Conservation (phyloP, 92 coral and sea anemone genomes). For the Hydrozoanthus gracilis region DNA sequence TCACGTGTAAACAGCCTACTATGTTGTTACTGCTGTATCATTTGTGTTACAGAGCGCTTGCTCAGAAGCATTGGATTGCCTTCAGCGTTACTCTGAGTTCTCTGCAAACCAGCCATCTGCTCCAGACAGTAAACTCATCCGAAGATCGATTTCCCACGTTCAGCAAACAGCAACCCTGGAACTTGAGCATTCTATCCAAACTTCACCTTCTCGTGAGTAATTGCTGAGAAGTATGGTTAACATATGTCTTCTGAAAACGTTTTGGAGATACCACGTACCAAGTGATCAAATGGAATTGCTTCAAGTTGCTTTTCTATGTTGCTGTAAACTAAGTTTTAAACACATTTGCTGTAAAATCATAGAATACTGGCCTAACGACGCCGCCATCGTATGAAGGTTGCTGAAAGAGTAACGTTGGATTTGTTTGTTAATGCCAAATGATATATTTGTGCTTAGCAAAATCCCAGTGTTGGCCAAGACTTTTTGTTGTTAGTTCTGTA, state of each 20-base stretch:
- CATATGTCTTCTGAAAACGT: not conserved
- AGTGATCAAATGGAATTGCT: too few species aligned
- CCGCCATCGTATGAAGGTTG: too few species aligned
- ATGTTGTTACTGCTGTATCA: too few species aligned
- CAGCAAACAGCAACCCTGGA: slow-evolving; percentile 21
- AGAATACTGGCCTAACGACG: too few species aligned
- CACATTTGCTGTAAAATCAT: too few species aligned
- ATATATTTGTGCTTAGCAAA: too few species aligned
- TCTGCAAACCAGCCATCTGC: slow-evolving; percentile 28
- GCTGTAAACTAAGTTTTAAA: too few species aligned
- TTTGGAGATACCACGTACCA: not conserved
- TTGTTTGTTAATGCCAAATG: too few species aligned
- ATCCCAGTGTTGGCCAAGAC: too few species aligned
- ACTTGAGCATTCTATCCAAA: not conserved
- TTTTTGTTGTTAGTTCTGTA: too few species aligned
- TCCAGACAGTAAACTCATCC: slow-evolving; percentile 27
- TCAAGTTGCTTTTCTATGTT: too few species aligned
- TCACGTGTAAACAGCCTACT: not conserved
- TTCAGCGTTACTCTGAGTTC: slow-evolving; percentile 31
- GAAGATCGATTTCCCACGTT: slow-evolving; percentile 28
- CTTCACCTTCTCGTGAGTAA: slow-evolving; percentile 40
- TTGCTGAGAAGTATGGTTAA: not conserved
- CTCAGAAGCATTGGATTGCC: slow-evolving; percentile 39
- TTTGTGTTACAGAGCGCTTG: slow-evolving; percentile 19
- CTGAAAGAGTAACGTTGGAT: too few species aligned